phyloP scores from a whole-genome alignment of 2,797 vertebrate species.

The Spheniscus humboldti region DNA sequence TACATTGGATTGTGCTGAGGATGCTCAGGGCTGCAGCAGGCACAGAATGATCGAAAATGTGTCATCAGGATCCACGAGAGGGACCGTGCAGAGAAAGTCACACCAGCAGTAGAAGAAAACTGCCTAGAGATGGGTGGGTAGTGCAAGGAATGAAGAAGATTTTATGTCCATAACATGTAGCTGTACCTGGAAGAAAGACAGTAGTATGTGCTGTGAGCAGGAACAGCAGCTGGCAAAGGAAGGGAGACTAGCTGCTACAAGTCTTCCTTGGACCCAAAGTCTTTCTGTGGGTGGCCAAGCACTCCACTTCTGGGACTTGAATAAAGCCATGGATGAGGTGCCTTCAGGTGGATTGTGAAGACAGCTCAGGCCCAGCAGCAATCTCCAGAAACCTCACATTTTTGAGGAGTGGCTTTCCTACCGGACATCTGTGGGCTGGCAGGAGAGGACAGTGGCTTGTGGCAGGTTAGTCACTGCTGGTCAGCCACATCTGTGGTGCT shows the following conservation, averaged over 20 bases:
- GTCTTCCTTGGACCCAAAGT: neutral
- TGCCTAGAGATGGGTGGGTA: neutral
- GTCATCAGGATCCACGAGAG: too few species aligned
- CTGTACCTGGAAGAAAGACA: neutral
- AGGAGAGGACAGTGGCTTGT: neutral
- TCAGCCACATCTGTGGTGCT: too few species aligned
- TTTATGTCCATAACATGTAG: neutral
- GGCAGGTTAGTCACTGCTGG: too few species aligned
- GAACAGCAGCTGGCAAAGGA: neutral
- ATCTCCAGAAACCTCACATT: neutral
- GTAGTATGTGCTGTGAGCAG: neutral
- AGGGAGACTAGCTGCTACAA: neutral
- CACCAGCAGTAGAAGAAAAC: neutral
- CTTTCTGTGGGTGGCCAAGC: neutral
- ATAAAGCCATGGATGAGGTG: neutral
- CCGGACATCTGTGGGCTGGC: neutral
- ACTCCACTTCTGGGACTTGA: too few species aligned
- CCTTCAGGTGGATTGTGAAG: neutral
- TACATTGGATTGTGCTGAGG: fast-evolving
- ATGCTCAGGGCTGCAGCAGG: neutral
- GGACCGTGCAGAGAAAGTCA: neutral
- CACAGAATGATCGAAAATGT: too few species aligned
- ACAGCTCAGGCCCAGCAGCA: neutral
- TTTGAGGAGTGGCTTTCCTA: neutral
- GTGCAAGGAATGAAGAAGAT: neutral